phyloP scores from a whole-genome alignment of 2,113 vertebrate genomes.

The Triplophysa dalaica region DNA sequence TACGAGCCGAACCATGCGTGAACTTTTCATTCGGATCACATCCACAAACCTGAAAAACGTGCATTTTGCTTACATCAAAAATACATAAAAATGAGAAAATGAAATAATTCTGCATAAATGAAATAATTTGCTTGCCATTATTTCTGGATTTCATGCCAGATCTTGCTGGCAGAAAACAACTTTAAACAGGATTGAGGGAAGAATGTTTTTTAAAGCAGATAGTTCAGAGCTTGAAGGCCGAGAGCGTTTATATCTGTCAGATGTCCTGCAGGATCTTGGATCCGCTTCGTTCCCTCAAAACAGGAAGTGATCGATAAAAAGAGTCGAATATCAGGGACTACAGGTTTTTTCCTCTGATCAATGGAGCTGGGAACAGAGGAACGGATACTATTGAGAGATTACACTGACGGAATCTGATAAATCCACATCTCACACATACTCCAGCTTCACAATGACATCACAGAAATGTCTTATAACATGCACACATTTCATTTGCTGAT shows the following conservation, averaged over 20 bases:
- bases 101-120: too few relatives aligned
- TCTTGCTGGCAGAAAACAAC: neutral
- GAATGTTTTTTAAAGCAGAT: neutral
- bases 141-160: too few relatives aligned
- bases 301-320: slow-evolving; percentile 78
- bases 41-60: too few relatives aligned
- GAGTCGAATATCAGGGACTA: slow-evolving; percentile 77
- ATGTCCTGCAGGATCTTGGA: slow-evolving; percentile 61
- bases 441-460: neutral
- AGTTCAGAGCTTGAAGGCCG: neutral
- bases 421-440: slow-evolving; percentile 35
- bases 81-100: too few relatives aligned
- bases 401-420: slow-evolving; percentile 68
- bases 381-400: slow-evolving; percentile 77
- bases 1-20: too few relatives aligned
- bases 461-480: too few relatives aligned
- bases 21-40: too few relatives aligned
- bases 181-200: neutral
- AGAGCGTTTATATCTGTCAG: slow-evolving; percentile 58
- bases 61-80: too few relatives aligned
- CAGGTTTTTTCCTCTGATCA: slow-evolving; percentile 77
- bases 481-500: too few relatives aligned
- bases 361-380: slow-evolving; percentile 73
- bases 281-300: slow-evolving; percentile 71
- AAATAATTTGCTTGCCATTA: too few relatives aligned